Percentiles rank a stretch among this genome's conserved stretches.
Conservation (phyloP, 1,140 invertebrate species). For the Papilio polytes region DNA sequence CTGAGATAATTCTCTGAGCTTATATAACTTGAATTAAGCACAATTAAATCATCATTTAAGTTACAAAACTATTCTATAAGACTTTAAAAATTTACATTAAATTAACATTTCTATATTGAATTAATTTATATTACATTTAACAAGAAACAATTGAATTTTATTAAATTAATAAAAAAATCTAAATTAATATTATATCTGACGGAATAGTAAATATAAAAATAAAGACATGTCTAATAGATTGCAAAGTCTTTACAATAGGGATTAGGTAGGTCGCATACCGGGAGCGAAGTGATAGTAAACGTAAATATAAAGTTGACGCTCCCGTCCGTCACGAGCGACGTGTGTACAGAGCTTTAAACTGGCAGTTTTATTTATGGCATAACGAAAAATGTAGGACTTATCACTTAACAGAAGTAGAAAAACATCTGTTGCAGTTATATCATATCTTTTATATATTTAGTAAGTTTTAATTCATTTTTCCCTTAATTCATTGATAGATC, state of each 20-base stretch:
- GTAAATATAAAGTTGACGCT: constrained; percentile 70
- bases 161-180: no score
- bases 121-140: no score
- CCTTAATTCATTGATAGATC: no score
- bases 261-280: constrained; percentile 72
- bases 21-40: no score
- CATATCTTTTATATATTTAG: neutral
- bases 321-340: constrained; percentile 61
- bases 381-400: constrained; percentile 11
- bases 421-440: neutral
- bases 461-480: neutral
- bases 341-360: constrained; percentile 25
- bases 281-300: constrained; percentile 67
- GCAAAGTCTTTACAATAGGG: constrained; percentile 54
- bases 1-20: neutral
- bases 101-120: no score
- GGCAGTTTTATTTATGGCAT: constrained; percentile 31
- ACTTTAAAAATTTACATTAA: no score
- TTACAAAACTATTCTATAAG: no score
- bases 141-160: no score
- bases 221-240: constrained; percentile 53
- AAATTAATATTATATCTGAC: no score
- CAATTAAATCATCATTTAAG: no score
- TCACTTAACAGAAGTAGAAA: neutral
- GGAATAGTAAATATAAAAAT: neutral